Conservation (phyloP, 2,797 vertebrate species). For the Sibirionetta formosa region DNA sequence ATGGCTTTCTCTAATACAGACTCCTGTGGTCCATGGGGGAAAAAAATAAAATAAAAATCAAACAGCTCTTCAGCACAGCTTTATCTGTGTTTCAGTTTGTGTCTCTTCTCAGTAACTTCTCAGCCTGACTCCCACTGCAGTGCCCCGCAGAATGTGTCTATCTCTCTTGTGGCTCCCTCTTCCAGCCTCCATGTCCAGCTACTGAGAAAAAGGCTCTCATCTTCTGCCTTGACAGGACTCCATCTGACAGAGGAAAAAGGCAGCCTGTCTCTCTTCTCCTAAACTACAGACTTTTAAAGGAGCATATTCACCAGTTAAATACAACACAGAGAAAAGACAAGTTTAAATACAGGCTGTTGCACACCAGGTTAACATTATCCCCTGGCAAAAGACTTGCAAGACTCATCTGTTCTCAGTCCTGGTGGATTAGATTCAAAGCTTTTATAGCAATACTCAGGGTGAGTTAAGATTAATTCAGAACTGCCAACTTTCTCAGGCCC, state of each 20-base stretch:
- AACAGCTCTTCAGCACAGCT: not conserved
- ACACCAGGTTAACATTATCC: not conserved
- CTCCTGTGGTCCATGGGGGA: not conserved
- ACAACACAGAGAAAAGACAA: not conserved
- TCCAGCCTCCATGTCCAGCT: not conserved
- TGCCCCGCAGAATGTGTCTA: not conserved
- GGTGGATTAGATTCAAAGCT: not conserved
- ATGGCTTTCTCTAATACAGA: not conserved
- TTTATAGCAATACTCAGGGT: not conserved
- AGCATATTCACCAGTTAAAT: not conserved
- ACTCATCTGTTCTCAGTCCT: not conserved
- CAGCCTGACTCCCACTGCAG: not conserved
- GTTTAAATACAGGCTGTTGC: not conserved
- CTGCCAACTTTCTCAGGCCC: not conserved
- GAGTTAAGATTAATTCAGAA: conserved; percentile 10
- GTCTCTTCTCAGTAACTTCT: not conserved
- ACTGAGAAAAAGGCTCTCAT: not conserved
- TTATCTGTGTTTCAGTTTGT: not conserved
- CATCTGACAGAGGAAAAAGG: not conserved
- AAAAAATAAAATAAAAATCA: too few species aligned
- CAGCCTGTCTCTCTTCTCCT: not conserved
- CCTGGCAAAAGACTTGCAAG: not conserved
- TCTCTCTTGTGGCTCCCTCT: not conserved
- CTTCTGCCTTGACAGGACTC: not conserved
- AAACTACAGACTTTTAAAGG: not conserved